A percentile compares a stretch with the other conserved stretches of the same genome.
Conservation (phyloP, 2,888 invertebrate genomes). For the Cheilosia pagana region DNA sequence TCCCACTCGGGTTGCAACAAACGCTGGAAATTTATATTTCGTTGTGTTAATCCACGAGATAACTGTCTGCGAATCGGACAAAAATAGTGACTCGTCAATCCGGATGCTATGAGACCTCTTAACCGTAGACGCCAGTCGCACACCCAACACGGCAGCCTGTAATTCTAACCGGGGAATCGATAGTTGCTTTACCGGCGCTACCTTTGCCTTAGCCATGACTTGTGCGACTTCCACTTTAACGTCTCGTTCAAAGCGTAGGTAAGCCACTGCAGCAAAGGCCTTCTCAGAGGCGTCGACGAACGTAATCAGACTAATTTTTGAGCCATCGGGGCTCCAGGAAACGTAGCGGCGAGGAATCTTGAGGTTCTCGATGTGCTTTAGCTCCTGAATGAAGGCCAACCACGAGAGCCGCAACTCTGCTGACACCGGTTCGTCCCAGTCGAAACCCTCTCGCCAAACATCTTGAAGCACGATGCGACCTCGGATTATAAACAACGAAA, state of each 20-base stretch:
- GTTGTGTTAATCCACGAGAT: neutral
- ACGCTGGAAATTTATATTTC: neutral
- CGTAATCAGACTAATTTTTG: neutral
- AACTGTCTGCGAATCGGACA: constrained; percentile 23
- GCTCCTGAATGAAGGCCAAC: neutral
- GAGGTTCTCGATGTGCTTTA: neutral
- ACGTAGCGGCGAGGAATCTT: constrained; percentile 12
- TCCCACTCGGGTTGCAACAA: constrained; percentile 15
- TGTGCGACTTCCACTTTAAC: neutral
- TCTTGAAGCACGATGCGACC: constrained; percentile 32
- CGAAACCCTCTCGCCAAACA: neutral
- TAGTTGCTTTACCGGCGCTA: constrained; percentile 18
- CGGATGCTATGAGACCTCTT: too few species aligned
- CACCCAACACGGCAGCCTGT: constrained; percentile 4
- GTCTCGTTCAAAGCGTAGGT: neutral
- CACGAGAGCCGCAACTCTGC: neutral
- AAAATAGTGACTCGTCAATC: neutral
- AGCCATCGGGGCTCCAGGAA: constrained; percentile 13
- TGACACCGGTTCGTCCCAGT: neutral
- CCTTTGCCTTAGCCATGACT: constrained; percentile 17
- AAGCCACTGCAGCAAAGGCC: constrained; percentile 4
- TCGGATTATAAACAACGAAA: neutral
- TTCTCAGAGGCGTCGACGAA: constrained; percentile 15
- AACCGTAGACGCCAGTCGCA: neutral
- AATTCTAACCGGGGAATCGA: constrained; percentile 11